Base-by-base conservation (phyloP, 2,113 vertebrate genomes). In the Centropus unirufus region DNA sequence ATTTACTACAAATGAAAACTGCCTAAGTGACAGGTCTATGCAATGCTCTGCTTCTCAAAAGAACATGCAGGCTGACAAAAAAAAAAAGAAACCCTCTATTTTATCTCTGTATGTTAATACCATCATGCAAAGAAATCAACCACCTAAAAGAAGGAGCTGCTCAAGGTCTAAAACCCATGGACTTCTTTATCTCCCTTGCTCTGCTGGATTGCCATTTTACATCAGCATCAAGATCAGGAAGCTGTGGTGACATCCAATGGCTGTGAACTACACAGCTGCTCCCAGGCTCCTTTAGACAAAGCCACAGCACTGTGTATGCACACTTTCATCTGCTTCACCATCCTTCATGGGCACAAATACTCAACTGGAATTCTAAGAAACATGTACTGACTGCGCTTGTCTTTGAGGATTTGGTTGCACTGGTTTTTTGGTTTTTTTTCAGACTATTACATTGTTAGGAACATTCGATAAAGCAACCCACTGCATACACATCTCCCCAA, bases 321-420 rank as follows among this genome's bases (percentile, higher is more conserved):
- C 0, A 0, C 27, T 54, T n/a, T 8, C 2, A 0, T 9, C 22
- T 3, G 20, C 39, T 78, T 63, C 22, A 66, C 63, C 24, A 5
- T 59, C 74, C 0, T 0, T 8, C 79, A 75, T 3, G 11, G 34
- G 16, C 47, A 61, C 34, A 54, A 89, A 34, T 7, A 49, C 18
- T 52, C 30, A 49, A 3, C 47, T 16, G 22, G 44, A 42, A 15
- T 40, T 92, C 63, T 29, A 72, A 72, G 49, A 72, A 82, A 67
- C 0, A 1, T 22, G 20, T 69, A 42, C 61, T 64, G 63, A 27
- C 36, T 36, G 18, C 1, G 2, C 12, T 69, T 12, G 1, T 66
- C 54, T 78, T 75, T 24, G 32, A 63, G 7, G 32, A 55, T 46
- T 72, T 75, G 36, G 39, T 69, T 44, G 39, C 57, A 84, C 0